Percentiles rank a stretch among this genome's conserved stretches.
Evolutionary conservation across 1,140 invertebrate species (phyloP).

Genomic region (Bombus difficillimus): DNA sequence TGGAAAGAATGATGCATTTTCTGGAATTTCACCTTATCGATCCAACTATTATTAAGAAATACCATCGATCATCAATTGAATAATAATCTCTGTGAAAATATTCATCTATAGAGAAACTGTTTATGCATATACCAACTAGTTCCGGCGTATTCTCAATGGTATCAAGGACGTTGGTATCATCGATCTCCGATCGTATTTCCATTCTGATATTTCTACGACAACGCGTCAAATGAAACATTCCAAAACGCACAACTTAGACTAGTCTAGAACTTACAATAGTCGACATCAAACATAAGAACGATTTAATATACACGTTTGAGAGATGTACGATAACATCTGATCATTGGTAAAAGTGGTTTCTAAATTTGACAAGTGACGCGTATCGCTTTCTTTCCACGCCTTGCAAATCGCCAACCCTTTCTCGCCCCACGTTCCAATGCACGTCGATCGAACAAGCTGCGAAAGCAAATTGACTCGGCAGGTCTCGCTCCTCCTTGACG

Average conservation of each 20-base stretch:
- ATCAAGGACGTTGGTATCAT: not conserved
- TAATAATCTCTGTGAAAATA: not conserved
- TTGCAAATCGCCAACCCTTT: not conserved
- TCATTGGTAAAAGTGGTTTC: not conserved
- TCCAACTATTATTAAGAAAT: not conserved
- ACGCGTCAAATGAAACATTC: no score
- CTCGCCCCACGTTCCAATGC: not conserved
- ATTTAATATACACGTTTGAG: no score
- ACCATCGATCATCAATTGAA: not conserved
- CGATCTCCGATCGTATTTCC: not conserved
- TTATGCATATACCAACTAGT: not conserved
- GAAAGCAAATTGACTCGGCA: slow-evolving; percentile 14
- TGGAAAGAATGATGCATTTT: not conserved
- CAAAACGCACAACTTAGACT: no score
- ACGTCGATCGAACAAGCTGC: not conserved
- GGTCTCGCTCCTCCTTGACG: not conserved
- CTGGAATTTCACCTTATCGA: no score
- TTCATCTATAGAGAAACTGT: no score
- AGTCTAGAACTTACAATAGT: no score
- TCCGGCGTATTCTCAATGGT: not conserved
- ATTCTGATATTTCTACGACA: no score
- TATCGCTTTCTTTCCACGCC: not conserved
- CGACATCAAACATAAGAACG: no score
- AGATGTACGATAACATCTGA: no score
- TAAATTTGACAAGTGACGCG: not conserved